Conservation (phyloP, 2,113 vertebrate genomes). For the Stictonetta naevosa region DNA sequence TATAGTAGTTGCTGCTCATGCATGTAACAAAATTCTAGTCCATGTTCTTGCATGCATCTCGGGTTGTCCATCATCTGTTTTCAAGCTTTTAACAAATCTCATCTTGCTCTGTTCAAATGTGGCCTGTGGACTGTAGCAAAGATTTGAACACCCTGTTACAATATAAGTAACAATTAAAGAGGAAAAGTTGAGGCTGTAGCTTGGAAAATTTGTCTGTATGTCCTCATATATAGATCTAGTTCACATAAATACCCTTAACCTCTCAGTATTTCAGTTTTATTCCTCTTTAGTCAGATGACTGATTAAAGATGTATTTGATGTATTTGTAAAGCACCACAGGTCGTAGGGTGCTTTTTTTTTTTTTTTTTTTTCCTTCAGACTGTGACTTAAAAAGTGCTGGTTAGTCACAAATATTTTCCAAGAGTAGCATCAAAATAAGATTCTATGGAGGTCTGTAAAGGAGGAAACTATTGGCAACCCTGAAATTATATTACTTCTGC, state of each 20-base stretch:
- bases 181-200: background rate
- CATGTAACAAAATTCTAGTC: background rate
- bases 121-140: background rate
- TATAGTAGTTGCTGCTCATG: background rate
- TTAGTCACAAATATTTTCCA: background rate
- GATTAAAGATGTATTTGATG: background rate
- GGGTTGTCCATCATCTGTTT: background rate
- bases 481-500: background rate
- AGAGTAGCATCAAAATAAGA: background rate
- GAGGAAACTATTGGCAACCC: background rate
- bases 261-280: background rate
- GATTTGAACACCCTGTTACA: background rate
- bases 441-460: background rate
- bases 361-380: fast-evolving
- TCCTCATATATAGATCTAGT: background rate
- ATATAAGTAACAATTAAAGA: background rate
- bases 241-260: background rate
- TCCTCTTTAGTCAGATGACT: background rate
- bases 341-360: background rate
- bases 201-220: background rate
- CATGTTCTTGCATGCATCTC: background rate
- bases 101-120: background rate
- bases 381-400: background rate
- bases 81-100: background rate
- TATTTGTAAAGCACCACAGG: background rate